phyloP scores from a whole-genome alignment of 2,797 vertebrate species.

The Limosa lapponica region DNA sequence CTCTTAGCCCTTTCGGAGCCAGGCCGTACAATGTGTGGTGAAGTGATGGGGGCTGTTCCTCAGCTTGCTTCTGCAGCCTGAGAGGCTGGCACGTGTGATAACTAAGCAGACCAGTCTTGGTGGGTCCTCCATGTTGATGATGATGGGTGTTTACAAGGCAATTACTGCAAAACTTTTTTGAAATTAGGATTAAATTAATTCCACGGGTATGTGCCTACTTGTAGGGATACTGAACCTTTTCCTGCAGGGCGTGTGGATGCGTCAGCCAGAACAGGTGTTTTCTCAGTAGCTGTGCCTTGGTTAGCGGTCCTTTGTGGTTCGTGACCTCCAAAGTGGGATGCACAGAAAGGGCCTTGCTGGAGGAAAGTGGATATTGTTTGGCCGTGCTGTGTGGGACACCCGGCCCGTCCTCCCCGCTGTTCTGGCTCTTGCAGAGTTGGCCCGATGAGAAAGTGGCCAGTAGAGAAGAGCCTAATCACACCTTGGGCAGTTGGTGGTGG shows the following conservation, averaged over 20 bases:
- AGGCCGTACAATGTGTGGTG: accelerated
- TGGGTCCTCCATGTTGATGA: accelerated
- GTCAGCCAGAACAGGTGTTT: not conserved
- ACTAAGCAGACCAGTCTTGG: not conserved
- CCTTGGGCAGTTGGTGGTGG: not conserved
- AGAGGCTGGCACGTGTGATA: not conserved
- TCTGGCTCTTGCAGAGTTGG: not conserved
- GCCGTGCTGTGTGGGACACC: not conserved
- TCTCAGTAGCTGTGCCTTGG: not conserved
- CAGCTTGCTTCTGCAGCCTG: not conserved
- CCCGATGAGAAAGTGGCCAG: not conserved
- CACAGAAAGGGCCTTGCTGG: not conserved
- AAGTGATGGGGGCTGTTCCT: not conserved
- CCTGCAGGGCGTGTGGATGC: not conserved
- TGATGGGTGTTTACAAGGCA: not conserved
- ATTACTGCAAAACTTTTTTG: not conserved
- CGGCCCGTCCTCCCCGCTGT: not conserved
- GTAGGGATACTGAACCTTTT: not conserved
- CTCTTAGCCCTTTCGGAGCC: not conserved
- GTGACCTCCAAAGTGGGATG: not conserved
- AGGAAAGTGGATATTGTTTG: not conserved
- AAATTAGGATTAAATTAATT: not conserved
- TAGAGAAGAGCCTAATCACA: not conserved
- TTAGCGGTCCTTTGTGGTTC: not conserved
- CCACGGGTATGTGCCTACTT: not conserved